Evolutionary conservation across 2,888 invertebrate genomes (phyloP).

Genomic region (Micoletzkya japonica): DNA sequence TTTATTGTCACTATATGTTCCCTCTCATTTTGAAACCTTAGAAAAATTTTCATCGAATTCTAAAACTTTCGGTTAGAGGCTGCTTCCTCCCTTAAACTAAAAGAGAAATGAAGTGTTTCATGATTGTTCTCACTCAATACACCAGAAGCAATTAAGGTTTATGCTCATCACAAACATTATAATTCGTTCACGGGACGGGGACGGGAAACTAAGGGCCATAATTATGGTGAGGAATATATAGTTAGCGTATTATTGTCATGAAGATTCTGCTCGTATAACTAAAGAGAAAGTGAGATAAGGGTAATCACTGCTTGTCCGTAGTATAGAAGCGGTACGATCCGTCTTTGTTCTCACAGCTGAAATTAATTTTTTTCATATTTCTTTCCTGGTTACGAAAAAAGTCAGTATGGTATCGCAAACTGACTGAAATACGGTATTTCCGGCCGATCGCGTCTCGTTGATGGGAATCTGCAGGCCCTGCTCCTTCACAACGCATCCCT

Average conservation of each 20-base stretch:
- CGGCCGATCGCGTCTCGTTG: slow-evolving; percentile 19
- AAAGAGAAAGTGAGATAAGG: no score
- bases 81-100: no score
- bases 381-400: not conserved
- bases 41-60: no score
- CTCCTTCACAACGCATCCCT: slow-evolving; percentile 30
- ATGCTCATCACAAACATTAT: not conserved
- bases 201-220: not conserved
- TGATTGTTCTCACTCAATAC: no score
- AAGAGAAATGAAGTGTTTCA: no score
- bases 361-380: slow-evolving; percentile 9
- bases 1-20: no score
- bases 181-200: no score
- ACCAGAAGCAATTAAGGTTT: no score
- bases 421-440: slow-evolving; percentile 25
- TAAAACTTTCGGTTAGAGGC: no score
- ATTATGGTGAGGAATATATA: not conserved
- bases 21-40: no score
- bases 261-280: no score
- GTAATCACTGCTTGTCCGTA: slow-evolving; percentile 12
- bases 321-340: slow-evolving; percentile 36
- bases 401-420: not conserved
- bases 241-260: not conserved
- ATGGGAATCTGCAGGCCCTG: slow-evolving; percentile 29
- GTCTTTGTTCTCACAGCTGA: slow-evolving; percentile 36